Evolutionary conservation across 2,888 invertebrate species (phyloP), one percentile per base, ranked within the genome.

Genomic region (Lampropteryx suffumata): DNA sequence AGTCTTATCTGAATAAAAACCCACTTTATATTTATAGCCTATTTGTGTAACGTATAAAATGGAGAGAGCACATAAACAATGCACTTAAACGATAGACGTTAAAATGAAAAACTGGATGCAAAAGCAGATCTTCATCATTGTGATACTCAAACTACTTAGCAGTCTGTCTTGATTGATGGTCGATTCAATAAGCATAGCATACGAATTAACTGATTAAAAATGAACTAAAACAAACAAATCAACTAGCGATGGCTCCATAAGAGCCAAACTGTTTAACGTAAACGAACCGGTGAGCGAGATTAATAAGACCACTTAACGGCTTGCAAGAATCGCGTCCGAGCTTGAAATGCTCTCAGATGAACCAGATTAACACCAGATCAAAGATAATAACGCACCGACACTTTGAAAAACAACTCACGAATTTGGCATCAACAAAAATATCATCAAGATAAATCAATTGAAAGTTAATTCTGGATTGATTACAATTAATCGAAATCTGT

Each of bases 291-390:
- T 72, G 65, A 72, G 61, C 60, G 62, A 73, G 73, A 78, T 79
- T 79, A 82, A 81, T 78, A 73, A 69, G 70, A 69, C 67, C 71
- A 72, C 72, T 80, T 76, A 77, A 71, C 73, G 67, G 71, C 69
- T 71, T 43, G 67, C 69, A 59, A 69, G 71, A 71, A 73, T 65
- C 67, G 78, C 73, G 70, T 69, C 50, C 66, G 50, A 65, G 76
- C 76, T 67, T 76, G 64, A 74, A 73, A 75, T 67, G 59, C 57
- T 59, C 46, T 58, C 65, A 58, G 61, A 67, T 64, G 67, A 63
- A 61, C 59, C 64, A 65, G 65, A 67, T 71, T 65, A 65, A 65
- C 67, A 64, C 58, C 69, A 73, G 72, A 73, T 73, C 58, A 32
- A 13, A 65, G 76, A 78, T 76, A 73, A 69, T 63, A 71, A 71